A percentile compares a stretch with the other conserved stretches of the same genome.
These are phyloP conservation scores for Pelecanus crispus DNA, from an alignment of 2,113 vertebrate species.

Conservation along the genomic window DNA sequence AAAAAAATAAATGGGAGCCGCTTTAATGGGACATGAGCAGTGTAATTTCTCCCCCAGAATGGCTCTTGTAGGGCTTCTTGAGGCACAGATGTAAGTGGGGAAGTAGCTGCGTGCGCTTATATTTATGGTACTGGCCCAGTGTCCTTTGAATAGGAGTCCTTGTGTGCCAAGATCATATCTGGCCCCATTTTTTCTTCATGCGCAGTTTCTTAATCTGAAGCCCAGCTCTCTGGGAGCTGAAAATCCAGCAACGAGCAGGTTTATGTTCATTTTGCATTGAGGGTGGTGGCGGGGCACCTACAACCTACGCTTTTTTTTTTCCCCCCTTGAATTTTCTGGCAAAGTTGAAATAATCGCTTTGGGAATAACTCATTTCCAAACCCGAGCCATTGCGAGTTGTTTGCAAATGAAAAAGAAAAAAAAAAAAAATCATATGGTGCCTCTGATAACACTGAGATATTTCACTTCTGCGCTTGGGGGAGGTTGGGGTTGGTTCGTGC, in stretches of 20 bases:
- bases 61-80: background rate
- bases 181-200: background rate
- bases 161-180: background rate
- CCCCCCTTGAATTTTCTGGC: background rate
- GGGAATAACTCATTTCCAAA: background rate
- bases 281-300: accelerated
- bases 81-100: background rate
- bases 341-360: background rate
- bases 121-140: background rate
- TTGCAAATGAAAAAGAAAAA: background rate
- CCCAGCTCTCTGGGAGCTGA: background rate
- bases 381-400: background rate
- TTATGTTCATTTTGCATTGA: background rate
- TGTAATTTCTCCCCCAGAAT: background rate
- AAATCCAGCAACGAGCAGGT: background rate
- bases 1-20: background rate
- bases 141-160: background rate
- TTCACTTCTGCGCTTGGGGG: background rate
- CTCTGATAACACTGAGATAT: background rate
- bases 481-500: background rate
- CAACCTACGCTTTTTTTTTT: background rate
- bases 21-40: background rate
- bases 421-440: background rate
- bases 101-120: background rate
- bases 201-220: background rate